These are phyloP conservation scores for Meloidogyne chitwoodi DNA, from an alignment of 1,140 invertebrate genomes.

Conservation along the genomic window DNA sequence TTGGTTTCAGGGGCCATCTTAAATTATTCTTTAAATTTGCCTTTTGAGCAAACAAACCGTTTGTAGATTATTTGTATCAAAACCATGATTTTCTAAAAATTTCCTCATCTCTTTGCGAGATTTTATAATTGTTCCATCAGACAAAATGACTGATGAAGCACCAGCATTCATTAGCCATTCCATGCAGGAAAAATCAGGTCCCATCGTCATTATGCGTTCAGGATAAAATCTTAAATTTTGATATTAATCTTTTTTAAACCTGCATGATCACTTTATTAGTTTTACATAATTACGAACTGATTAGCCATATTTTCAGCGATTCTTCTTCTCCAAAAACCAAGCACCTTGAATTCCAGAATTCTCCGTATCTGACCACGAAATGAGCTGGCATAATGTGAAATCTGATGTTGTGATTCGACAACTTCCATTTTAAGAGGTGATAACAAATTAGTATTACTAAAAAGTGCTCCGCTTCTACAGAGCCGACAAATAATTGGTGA, in stretches of 20 bases:
- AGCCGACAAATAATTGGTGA: neutral
- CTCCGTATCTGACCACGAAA: neutral
- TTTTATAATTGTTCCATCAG: slow-evolving; percentile 47
- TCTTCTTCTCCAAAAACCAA: neutral
- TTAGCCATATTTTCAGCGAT: neutral
- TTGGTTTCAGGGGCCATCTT: slow-evolving; percentile 9
- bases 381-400: neutral
- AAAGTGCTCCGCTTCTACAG: neutral
- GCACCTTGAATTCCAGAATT: neutral
- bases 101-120: slow-evolving; percentile 40
- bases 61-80: slow-evolving; percentile 5
- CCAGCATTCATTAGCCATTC: slow-evolving; percentile 60
- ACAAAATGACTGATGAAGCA: slow-evolving; percentile 47
- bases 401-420: neutral
- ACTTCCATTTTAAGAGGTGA: neutral
- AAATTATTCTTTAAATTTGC: slow-evolving; percentile 16
- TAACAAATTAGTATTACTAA: neutral
- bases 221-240: slow-evolving; percentile 30
- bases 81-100: slow-evolving; percentile 38
- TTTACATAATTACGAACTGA: neutral
- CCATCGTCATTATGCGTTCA: slow-evolving; percentile 43
- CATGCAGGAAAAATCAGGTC: slow-evolving; percentile 55
- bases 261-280: neutral
- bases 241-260: too few species aligned
- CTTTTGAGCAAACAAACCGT: neutral